Conservation (phyloP, 2,113 vertebrate species). For the Pelecanus crispus region DNA sequence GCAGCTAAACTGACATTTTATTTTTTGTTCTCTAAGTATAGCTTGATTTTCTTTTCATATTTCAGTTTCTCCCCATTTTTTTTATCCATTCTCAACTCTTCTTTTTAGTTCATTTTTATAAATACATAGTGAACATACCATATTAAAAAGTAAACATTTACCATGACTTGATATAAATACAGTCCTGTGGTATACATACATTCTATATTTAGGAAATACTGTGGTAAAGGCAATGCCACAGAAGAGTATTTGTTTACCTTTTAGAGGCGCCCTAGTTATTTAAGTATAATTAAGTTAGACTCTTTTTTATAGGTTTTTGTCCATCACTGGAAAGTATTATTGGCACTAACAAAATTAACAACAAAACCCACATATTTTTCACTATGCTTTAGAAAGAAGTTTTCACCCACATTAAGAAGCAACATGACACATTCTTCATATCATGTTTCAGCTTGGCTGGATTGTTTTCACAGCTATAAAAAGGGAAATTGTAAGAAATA, state of each 20-base stretch:
- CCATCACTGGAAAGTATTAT: background rate
- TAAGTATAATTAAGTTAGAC: conserved; percentile 24
- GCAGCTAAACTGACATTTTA: background rate
- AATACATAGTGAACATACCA: background rate
- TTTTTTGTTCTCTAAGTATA: background rate
- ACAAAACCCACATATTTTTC: background rate
- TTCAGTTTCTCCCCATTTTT: background rate
- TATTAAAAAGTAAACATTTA: conserved; percentile 31
- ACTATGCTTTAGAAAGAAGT: background rate
- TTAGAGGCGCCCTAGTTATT: conserved; percentile 8
- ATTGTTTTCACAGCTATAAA: background rate
- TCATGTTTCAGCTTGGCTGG: background rate
- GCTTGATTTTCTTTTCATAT: background rate
- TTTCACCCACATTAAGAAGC: background rate
- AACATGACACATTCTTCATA: background rate
- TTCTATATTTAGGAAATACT: conserved; percentile 31
- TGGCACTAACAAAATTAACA: conserved; percentile 4
- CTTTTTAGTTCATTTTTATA: background rate
- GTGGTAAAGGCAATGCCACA: conserved; percentile 24
- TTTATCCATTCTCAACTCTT: background rate
- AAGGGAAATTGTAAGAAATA: background rate
- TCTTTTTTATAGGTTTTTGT: background rate
- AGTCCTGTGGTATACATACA: background rate
- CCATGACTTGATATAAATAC: background rate
- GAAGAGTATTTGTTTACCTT: conserved; percentile 38